Base-by-base conservation (phyloP, 2,888 invertebrate genomes). In the Leuctra nigra region DNA sequence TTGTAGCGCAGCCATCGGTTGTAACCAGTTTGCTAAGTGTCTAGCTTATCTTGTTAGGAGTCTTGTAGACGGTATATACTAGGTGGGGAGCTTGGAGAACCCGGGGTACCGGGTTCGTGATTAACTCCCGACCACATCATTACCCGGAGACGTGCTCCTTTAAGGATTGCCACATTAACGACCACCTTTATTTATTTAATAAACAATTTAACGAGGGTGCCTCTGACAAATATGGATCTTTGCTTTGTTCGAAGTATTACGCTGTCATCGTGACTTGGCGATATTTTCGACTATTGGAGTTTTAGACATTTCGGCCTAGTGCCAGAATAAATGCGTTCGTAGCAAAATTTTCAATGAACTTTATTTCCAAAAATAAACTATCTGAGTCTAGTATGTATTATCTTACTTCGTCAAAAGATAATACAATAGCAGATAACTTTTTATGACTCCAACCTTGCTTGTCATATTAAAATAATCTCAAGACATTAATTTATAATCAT, bases 191-290 rank as follows among this genome's bases (percentile, higher is more conserved):
- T 39, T 39, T 39, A 39, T 39, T 39, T 18, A 39, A 39, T 20
- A 39, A 16, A 39, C 39, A 39, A 20, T 39, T 39, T 39, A 39
- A 39, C 39, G 39, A 39, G 39, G 39, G 39, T 39, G 39, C 39
- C 39, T 39, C 39, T 39, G 39, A 39, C 39, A 39, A 39, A 39
- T 39, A 39, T 39, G 39, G 39, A 39, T 39, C 39, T 39, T 39
- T 39, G 39, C 20, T 39, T 16, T 16, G 16, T 14, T 20, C 2
- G 18, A 3, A 14, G 20, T 13, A 39, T n/a, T 11, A 18, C 39
- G 18, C 18, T 4, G 16, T 39, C 39, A 39, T n/a, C 2, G 20
- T 39, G 39, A 39, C 39, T 20, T 7, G n/a, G 39, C 39, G 11
- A 13, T n/a, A n/a, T n/a, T n/a, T n/a, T n/a, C n/a, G n/a, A n/a